A percentile compares a stretch with the other conserved stretches of the same genome.
phyloP scores from a whole-genome alignment of 2,888 invertebrate species.

The Calameuta pallipes region DNA sequence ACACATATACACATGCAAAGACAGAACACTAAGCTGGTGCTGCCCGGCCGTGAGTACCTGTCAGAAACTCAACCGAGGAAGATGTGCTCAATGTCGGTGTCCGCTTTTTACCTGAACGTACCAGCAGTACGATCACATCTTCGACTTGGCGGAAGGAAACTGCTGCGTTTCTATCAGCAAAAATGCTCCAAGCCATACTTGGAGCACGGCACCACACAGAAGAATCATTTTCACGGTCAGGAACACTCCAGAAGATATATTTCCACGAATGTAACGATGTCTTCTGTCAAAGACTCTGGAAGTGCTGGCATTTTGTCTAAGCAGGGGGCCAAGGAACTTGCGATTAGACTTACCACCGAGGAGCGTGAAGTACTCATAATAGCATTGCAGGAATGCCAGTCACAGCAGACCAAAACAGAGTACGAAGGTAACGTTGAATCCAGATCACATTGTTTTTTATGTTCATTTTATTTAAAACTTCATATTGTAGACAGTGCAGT shows the following conservation, averaged over 20 bases:
- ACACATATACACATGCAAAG: too few relatives aligned
- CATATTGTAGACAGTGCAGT: not conserved
- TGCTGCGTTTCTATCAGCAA: not conserved
- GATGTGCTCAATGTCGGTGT: not conserved
- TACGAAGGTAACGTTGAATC: constrained; percentile 75
- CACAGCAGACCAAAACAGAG: constrained; percentile 79
- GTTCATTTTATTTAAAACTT: not conserved
- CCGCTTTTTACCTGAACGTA: not conserved
- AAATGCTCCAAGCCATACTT: not conserved
- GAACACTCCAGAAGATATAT: not conserved
- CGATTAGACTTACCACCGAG: constrained; percentile 77
- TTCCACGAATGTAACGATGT: not conserved
- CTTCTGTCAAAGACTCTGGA: constrained; percentile 55
- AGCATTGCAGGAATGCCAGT: constrained; percentile 80
- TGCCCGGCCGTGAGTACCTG: not conserved
- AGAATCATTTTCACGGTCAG: not conserved
- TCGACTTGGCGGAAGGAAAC: not conserved
- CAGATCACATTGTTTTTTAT: not conserved
- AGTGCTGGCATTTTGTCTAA: constrained; percentile 69
- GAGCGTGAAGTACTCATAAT: constrained; percentile 77
- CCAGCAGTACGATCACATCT: not conserved
- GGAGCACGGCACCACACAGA: not conserved
- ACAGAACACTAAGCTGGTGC: not conserved
- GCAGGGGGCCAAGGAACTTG: constrained; percentile 79
- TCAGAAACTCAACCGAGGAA: not conserved